Base-by-base conservation (phyloP, 1,140 invertebrate genomes). In the Meteorus sp. region DNA sequence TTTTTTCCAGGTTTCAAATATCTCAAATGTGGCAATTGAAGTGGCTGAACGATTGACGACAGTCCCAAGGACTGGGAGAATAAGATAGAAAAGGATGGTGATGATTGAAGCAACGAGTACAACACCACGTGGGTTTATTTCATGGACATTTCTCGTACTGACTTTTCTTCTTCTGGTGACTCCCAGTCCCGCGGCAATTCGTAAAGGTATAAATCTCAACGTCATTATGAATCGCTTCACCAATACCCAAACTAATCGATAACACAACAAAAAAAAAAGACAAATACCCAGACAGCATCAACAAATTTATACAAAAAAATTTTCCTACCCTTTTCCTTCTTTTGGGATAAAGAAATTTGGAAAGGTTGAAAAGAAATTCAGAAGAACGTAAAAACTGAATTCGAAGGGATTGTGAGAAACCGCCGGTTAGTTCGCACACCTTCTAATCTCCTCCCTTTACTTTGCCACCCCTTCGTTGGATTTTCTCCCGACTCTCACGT, bases 151-250 rank as follows among this genome's bases (percentile, higher is more conserved):
- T 22, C n/a, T 37, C 50, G 50, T 19, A 22, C 20, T 52, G 27
- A 60, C 78, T 59, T 62, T 70, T 56, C 62, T 80, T 59, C 63
- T 75, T 15, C 67, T 80, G 29, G 71, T 71, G 62, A 77, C 70
- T 64, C 75, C 75, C 57, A 78, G 74, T 73, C 76, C 76, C 55
- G 76, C 78, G 31, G 70, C 76, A 39, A 69, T 73, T 48, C 75
- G 75, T 61, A 77, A 76, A 73, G 74, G 78, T 80, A 72, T 78
- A 48, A 56, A 65, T 63, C 67, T 67, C 67, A 57, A 60, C 59
- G 56, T 31, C 52, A 33, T 20, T 27, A 50, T 35, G 52, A 45
- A 23, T 13, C 43, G 19, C 20, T 15, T 5, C 25, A 45, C 43
- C 19, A 45, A 45, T 45, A n/a, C n/a, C n/a, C n/a, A n/a, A n/a